Evolutionary conservation across 2,797 vertebrate genomes (phyloP).

Genomic region (Pseudomugil tenellus): DNA sequence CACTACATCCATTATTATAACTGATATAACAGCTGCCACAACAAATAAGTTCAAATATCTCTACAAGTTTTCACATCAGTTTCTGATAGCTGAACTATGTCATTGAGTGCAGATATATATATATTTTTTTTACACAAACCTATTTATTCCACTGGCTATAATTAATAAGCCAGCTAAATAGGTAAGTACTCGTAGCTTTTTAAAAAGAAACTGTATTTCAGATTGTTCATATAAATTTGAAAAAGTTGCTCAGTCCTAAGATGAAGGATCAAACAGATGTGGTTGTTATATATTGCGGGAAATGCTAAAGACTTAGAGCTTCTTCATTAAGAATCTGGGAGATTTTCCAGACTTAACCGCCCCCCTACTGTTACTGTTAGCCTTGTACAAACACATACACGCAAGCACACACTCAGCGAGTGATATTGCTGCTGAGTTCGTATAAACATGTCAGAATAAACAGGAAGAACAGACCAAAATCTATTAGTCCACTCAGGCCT

Average conservation of each 20-base stretch:
- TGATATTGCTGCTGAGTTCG: conserved; percentile 56
- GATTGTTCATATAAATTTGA: conserved; percentile 35
- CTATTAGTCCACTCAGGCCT: conserved; percentile 48
- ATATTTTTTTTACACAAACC: conserved; percentile 26
- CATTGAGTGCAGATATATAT: conserved; percentile 26
- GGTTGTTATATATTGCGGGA: conserved; percentile 27
- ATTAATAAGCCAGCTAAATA: conserved; percentile 43
- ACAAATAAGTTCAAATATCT: too few relatives aligned
- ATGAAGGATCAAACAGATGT: conserved; percentile 30
- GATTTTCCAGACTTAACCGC: conserved; percentile 32
- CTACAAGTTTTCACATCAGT: too few relatives aligned
- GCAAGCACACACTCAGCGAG: conserved; percentile 17
- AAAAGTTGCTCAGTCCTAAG: conserved; percentile 16
- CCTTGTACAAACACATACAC: conserved; percentile 24
- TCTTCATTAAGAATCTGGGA: conserved; percentile 8
- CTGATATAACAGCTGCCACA: too few relatives aligned
- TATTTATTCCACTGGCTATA: conserved; percentile 41
- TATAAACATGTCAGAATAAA: conserved; percentile 73
- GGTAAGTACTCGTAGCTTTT: not conserved
- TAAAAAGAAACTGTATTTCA: not conserved
- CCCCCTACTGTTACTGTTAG: conserved; percentile 32
- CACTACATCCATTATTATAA: too few relatives aligned
- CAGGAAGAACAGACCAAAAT: conserved; percentile 69
- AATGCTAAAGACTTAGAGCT: conserved; percentile 23
- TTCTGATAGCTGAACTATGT: too few relatives aligned